phyloP scores from a whole-genome alignment of 1,140 invertebrate species.

The Coboldia fuscipes region DNA sequence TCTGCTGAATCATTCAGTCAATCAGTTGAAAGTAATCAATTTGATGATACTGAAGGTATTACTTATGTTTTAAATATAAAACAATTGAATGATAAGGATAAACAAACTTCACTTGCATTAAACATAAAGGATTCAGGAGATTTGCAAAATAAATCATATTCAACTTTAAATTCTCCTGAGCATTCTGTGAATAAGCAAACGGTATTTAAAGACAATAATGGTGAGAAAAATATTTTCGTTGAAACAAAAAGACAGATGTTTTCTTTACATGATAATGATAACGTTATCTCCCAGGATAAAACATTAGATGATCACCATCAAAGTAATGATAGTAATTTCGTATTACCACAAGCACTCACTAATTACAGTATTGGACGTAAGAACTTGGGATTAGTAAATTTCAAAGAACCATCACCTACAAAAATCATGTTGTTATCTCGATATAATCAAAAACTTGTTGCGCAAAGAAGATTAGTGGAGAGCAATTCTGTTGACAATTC shows the following conservation, averaged over 20 bases:
- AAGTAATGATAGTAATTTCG: not conserved
- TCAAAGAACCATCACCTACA: not conserved
- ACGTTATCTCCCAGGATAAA: not conserved
- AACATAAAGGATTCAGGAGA: not conserved
- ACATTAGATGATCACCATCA: not conserved
- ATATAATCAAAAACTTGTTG: not conserved
- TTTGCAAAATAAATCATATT: not conserved
- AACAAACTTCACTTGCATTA: slow-evolving; percentile 9
- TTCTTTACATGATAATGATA: slow-evolving; percentile 24
- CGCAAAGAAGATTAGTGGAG: not conserved
- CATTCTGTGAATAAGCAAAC: not conserved
- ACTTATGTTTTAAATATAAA: slow-evolving; percentile 14
- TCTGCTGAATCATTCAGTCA: no score
- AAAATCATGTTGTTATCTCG: not conserved
- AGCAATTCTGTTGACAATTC: no score
- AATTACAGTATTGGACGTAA: not conserved
- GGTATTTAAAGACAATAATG: not conserved
- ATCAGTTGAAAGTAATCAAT: slow-evolving; percentile 10
- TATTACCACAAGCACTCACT: not conserved
- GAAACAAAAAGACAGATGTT: slow-evolving; percentile 58
- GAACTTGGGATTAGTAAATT: not conserved
- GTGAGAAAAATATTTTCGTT: slow-evolving; percentile 37
- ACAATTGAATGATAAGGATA: slow-evolving; percentile 18
- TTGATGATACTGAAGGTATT: slow-evolving; percentile 9
- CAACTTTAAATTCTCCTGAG: not conserved